phyloP scores from a whole-genome alignment of 2,113 vertebrate genomes.

The Peromyscus californicus region DNA sequence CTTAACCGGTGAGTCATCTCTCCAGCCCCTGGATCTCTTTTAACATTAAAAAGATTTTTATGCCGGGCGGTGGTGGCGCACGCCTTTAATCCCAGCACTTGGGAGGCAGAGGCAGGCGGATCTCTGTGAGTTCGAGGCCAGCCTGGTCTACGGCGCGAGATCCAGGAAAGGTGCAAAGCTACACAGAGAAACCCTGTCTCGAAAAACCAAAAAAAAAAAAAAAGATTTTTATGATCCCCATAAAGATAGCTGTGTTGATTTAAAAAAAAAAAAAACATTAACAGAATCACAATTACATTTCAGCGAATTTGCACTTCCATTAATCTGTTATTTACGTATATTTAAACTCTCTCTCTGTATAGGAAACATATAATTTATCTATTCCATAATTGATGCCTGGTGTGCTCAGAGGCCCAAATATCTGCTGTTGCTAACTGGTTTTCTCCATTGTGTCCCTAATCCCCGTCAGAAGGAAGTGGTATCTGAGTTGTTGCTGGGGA shows the following conservation, averaged over 20 bases:
- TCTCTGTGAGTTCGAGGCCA: too few relatives aligned
- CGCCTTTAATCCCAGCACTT: too few relatives aligned
- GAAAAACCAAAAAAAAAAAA: too few relatives aligned
- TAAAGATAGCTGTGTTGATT: neutral
- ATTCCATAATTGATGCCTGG: neutral
- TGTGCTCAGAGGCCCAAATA: neutral
- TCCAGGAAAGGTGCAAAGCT: too few relatives aligned
- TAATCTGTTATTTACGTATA: constrained; percentile 1
- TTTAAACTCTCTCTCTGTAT: neutral
- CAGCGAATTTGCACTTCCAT: neutral
- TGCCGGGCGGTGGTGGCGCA: too few relatives aligned
- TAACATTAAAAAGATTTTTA: neutral
- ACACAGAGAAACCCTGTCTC: too few relatives aligned
- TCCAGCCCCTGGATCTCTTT: neutral
- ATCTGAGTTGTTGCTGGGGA: neutral
- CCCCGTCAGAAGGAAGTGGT: neutral
- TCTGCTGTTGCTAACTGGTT: neutral
- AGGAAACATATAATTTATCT: neutral
- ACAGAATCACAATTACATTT: constrained; percentile 22
- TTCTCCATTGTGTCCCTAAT: neutral
- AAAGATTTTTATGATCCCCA: neutral
- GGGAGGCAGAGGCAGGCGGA: too few relatives aligned
- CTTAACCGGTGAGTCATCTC: neutral
- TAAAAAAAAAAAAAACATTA: neutral
- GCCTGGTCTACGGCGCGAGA: too few relatives aligned